Conservation (phyloP, 64 coral and sea anemone species). For the Actinia tenebrosa region DNA sequence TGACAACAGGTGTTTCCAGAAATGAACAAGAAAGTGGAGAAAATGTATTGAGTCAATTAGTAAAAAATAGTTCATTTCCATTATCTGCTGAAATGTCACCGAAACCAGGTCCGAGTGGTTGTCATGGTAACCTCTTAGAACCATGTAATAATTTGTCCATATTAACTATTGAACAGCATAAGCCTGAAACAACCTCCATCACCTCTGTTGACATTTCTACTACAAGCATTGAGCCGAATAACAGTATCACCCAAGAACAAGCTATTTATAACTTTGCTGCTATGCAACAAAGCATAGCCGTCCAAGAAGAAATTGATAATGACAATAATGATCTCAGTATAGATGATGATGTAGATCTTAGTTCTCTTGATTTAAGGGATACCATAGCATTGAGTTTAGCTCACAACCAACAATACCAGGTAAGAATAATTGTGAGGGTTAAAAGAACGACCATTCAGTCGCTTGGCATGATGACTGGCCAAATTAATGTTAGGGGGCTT, state of each 20-base stretch:
- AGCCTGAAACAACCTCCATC: background rate
- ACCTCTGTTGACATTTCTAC: background rate
- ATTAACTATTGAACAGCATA: background rate
- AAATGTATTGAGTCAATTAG: background rate
- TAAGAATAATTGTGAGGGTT: no score
- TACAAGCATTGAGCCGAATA: background rate
- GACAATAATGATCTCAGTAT: no score
- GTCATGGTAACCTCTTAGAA: background rate
- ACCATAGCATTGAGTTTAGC: background rate
- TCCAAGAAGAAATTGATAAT: background rate
- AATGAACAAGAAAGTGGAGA: background rate
- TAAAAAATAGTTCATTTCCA: background rate
- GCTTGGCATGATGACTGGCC: no score
- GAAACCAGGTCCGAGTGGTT: background rate
- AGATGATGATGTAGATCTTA: background rate
- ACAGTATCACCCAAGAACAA: background rate
- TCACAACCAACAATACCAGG: background rate
- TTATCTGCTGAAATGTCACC: no score
- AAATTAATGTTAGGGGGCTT: no score
- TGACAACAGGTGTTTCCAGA: background rate
- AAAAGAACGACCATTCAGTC: no score
- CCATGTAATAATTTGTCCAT: background rate
- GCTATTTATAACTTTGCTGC: background rate
- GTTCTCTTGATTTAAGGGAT: background rate
- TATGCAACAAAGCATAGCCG: background rate